Percentiles rank a stretch among this genome's conserved stretches.
Evolutionary conservation across 1,140 invertebrate genomes (phyloP).

Genomic region (Patella vulgata): DNA sequence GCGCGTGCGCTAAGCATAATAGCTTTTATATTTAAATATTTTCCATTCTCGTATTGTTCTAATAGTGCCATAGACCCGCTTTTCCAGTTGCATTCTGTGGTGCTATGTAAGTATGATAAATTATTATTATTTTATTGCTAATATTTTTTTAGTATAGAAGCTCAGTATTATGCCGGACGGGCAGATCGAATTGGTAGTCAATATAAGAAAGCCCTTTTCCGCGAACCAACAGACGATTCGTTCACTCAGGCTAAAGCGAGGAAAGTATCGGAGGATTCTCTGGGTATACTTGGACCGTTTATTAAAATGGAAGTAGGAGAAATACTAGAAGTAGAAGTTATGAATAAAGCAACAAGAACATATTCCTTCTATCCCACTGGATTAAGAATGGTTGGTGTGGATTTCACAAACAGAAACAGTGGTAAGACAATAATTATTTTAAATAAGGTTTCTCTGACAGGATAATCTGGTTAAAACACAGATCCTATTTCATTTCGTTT

Average conservation of each 20-base stretch:
- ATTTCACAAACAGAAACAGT: constrained; percentile 9
- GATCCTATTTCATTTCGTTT: background rate
- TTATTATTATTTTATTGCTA: no score
- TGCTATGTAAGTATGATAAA: no score
- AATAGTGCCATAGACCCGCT: no score
- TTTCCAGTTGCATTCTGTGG: no score
- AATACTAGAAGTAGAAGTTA: constrained; percentile 30
- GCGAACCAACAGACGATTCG: constrained; percentile 43
- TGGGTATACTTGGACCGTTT: constrained; percentile 48
- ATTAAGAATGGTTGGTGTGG: constrained; percentile 18
- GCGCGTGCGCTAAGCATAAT: no score
- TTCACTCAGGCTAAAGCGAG: constrained; percentile 37
- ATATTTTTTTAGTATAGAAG: constrained; percentile 8
- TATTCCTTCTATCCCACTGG: constrained; percentile 39
- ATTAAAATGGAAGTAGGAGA: constrained; percentile 53
- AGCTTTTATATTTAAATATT: no score
- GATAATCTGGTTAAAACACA: background rate
- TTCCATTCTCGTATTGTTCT: no score
- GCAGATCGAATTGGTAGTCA: constrained; percentile 34
- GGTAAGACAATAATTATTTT: background rate
- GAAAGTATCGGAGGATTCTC: constrained; percentile 29
- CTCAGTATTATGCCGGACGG: constrained; percentile 15
- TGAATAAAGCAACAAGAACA: constrained; percentile 27
- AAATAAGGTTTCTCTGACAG: constrained; percentile 3
- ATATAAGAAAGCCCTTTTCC: constrained; percentile 50